Percentiles rank a stretch among this genome's conserved stretches.
phyloP scores from a whole-genome alignment of 2,888 invertebrate genomes.

The Amblyteles armatorius region DNA sequence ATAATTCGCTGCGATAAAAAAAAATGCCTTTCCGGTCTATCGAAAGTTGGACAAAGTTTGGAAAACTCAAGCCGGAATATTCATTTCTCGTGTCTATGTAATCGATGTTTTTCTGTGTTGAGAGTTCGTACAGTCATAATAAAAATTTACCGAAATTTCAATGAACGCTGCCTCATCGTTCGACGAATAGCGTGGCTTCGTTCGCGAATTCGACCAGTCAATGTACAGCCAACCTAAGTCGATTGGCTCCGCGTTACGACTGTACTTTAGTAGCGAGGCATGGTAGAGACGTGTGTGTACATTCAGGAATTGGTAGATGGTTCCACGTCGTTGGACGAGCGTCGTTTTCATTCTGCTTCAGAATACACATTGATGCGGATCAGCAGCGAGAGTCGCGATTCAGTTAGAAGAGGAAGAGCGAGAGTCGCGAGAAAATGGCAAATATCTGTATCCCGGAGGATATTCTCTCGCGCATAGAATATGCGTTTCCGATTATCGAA shows the following conservation, averaged over 20 bases:
- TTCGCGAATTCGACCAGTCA: background rate
- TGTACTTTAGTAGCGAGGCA: background rate
- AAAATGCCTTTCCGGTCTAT: background rate
- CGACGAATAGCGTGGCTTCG: too few relatives aligned
- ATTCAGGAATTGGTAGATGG: too few relatives aligned
- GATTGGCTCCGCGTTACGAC: background rate
- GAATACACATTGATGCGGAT: too few relatives aligned
- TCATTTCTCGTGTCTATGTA: background rate
- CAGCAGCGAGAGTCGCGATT: too few relatives aligned
- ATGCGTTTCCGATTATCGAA: constrained; percentile 78
- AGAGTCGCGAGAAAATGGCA: constrained; percentile 14
- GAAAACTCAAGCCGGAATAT: background rate
- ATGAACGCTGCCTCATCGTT: too few relatives aligned
- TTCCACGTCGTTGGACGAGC: too few relatives aligned
- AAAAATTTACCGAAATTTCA: background rate
- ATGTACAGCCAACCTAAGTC: background rate
- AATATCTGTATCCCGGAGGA: constrained; percentile 52
- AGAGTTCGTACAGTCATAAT: background rate
- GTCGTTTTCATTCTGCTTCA: too few relatives aligned
- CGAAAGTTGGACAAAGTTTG: background rate
- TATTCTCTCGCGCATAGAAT: constrained; percentile 68
- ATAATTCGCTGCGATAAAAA: background rate
- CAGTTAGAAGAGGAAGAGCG: background rate
- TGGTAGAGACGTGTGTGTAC: too few relatives aligned
- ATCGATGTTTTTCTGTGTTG: background rate